Evolutionary conservation across 2,888 invertebrate species (phyloP), one percentile per base, ranked within the genome.

Genomic region (Xylophagus ater): DNA sequence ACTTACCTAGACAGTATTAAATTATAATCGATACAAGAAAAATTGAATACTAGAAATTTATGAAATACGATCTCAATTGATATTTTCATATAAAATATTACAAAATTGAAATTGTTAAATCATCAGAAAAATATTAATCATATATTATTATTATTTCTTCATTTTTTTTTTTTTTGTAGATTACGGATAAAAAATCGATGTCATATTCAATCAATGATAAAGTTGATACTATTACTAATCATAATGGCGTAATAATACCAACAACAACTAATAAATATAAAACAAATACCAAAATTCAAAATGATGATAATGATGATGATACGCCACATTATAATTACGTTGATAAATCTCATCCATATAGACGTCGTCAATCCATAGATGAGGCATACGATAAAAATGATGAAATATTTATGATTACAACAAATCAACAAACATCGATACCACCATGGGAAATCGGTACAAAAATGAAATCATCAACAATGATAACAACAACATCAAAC

Each of bases 141-240:
- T 23, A 10, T n/a, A 10, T n/a, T 23, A 23, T 10, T 8, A 23
- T 23, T 10, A 23, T 15, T 29, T 10, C 18, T 18, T 34, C 3
- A 18, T 37, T 34, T 30, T 36, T 25, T 20, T 31, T 40, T 17
- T 33, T 13, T 14, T 42, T 42, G 5, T 36, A 45, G 45, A 36
- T 32, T 5, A 34, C 43, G n/a, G 34, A 35, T 6, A 41, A 43
- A n/a, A 42, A 38, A 8, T 38, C 45, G 30, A 43, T 42, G 38
- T 36, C 43, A 23, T 39, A 24, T 21, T 10, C 38, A 21, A 32
- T 34, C 8, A 26, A 42, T 26, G 37, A 30, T n/a, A n/a, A 26
- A 8, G 10, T n/a, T n/a, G n/a, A n/a, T n/a, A n/a, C n/a, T n/a
- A n/a, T n/a, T n/a, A n/a, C n/a, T 20, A 36, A 42, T 31, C 35